A percentile compares a stretch with the other conserved stretches of the same genome.
phyloP scores from a whole-genome alignment of 2,888 invertebrate genomes.

The Thecocarcelia acutangulata region DNA sequence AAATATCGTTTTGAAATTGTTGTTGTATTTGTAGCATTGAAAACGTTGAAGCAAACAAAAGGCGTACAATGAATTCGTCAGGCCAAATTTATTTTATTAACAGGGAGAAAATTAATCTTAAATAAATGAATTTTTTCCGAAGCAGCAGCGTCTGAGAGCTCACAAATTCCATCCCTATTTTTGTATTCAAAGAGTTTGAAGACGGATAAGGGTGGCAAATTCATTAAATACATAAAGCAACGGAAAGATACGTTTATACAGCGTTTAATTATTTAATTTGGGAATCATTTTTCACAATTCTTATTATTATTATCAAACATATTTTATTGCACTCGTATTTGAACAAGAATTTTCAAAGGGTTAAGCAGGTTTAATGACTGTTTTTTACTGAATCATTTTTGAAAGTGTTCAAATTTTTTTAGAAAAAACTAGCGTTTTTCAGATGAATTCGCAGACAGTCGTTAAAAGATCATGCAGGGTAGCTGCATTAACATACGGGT shows the following conservation, averaged over 20 bases:
- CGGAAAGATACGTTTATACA: constrained; percentile 21
- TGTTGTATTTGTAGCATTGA: constrained; percentile 42
- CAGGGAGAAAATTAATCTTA: constrained; percentile 33
- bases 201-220: constrained; percentile 32
- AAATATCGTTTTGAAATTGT: constrained; percentile 16
- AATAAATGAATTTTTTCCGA: constrained; percentile 17
- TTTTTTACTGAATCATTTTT: neutral
- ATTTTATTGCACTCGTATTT: neutral
- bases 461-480: neutral
- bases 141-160: neutral
- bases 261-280: too few species aligned
- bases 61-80: constrained; percentile 66
- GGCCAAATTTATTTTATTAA: constrained; percentile 67
- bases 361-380: constrained; percentile 42
- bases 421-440: neutral
- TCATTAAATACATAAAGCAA: too few species aligned
- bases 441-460: neutral
- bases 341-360: constrained; percentile 9
- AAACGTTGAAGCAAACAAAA: constrained; percentile 40
- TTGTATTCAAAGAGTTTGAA: neutral
- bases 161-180: constrained; percentile 39
- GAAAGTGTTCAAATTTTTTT: neutral
- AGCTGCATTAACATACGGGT: too few species aligned
- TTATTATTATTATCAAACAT: constrained; percentile 9
- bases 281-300: too few species aligned